Base-by-base conservation (phyloP, 1,140 invertebrate species). In the Polypedilum pembai region DNA sequence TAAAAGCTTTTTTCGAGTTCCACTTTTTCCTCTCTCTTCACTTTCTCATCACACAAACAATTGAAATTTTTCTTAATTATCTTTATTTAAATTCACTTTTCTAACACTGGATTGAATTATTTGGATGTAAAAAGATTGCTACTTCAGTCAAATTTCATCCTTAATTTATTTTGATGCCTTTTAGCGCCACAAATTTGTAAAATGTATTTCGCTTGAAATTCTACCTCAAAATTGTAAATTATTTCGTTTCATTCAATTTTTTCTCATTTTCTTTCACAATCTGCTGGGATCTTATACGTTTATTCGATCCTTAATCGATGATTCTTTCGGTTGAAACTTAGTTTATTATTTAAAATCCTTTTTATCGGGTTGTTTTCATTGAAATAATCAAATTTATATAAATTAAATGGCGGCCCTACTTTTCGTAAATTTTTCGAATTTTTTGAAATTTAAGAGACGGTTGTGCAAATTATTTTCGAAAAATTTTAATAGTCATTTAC, bases 41-140 rank as follows among this genome's bases (percentile, higher is more conserved):
- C 45, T 56, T 56, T 56, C 45, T 56, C 45, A 56, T 56, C 45
- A 56, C n/a, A 56, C 45, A 56, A 56, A 56, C 45, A 56, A 56
- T 56, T 56, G 12, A 10, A 15, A n/a, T n/a, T n/a, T 56, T n/a
- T 56, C 45, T 3, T 56, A 12, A 56, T n/a, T n/a, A 15, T 56
- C n/a, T n/a, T n/a, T n/a, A 56, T 56, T 56, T 56, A 15, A 56
- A 12, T 56, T 33, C 12, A 4, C 45, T 56, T 56, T 56, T 15
- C 12, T 4, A 1, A n/a, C 45, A 56, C 45, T 56, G 45, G 45
- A 56, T 56, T 12, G 4, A n/a, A 56, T 15, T 56, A n/a, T n/a
- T n/a, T n/a, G 12, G 1, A 5, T 10, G 4, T 7, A 20, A 20
- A 20, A 69, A n/a, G 65, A 20, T 7, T 10, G 7, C n/a, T 20